A percentile compares a stretch with the other conserved stretches of the same genome.
These are phyloP conservation scores for Neolamprologus devosi DNA, from an alignment of 2,113 vertebrate genomes.

Conservation along the genomic window DNA sequence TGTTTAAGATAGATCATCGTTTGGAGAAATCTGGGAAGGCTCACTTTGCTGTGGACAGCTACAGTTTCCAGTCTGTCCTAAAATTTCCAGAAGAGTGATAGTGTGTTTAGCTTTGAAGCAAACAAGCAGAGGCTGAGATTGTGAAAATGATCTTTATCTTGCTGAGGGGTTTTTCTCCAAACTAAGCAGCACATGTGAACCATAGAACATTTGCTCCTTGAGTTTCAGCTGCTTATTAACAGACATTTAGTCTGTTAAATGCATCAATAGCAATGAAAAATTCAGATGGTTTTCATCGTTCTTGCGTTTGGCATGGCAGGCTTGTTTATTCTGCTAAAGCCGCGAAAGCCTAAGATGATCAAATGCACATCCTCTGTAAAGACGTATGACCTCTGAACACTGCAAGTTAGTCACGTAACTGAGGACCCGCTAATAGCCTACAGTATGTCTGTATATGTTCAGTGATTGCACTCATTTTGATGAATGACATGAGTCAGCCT, in stretches of 20 bases:
- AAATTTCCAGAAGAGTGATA: background rate
- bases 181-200: background rate
- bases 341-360: background rate
- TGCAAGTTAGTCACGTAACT: conserved; percentile 12
- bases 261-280: background rate
- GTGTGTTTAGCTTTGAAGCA: background rate
- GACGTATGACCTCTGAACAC: background rate
- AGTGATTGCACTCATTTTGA: conserved; percentile 27
- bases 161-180: background rate
- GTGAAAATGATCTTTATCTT: conserved; percentile 14
- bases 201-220: background rate
- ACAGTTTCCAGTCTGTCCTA: conserved; percentile 19
- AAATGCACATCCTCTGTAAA: background rate
- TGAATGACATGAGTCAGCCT: conserved; percentile 39
- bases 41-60: background rate
- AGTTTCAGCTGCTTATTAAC: conserved; percentile 12
- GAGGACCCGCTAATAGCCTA: background rate
- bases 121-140: background rate
- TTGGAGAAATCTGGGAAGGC: conserved; percentile 11
- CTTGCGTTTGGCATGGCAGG: background rate
- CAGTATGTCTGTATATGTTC: background rate
- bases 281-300: conserved; percentile 21
- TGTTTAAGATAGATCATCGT: conserved; percentile 31
- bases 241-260: conserved; percentile 2
- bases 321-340: conserved; percentile 25